phyloP scores from a whole-genome alignment of 2,888 invertebrate genomes.

The Ochropleura leucogaster region DNA sequence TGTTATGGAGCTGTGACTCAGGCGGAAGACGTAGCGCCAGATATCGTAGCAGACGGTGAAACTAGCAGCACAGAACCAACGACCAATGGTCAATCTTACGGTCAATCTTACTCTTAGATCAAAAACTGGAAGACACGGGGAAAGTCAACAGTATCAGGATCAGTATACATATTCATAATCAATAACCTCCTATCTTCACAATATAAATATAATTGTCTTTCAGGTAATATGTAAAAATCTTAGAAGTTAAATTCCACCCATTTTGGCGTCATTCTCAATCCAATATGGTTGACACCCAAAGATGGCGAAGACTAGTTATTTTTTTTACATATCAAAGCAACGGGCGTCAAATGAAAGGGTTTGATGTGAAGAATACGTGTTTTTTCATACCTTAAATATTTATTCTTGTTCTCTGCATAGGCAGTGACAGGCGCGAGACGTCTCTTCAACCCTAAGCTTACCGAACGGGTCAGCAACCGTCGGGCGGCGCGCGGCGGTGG shows the following conservation, averaged over 20 bases:
- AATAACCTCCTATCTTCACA: background rate
- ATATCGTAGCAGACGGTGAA: background rate
- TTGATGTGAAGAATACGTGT: background rate
- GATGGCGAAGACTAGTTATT: too few species aligned
- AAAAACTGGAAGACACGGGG: background rate
- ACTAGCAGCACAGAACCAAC: background rate
- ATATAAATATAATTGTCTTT: background rate
- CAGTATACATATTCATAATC: background rate
- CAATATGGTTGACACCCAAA: too few species aligned
- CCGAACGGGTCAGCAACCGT: conserved; percentile 74
- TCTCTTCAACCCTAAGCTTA: conserved; percentile 72
- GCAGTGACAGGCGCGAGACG: conserved; percentile 35
- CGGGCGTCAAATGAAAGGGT: too few species aligned
- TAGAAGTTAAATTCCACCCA: too few species aligned
- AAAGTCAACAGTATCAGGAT: background rate
- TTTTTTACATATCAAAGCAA: too few species aligned
- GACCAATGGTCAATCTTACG: background rate
- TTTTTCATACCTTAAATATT: background rate
- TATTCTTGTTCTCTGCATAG: background rate
- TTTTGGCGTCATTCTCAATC: too few species aligned
- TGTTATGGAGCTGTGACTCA: background rate
- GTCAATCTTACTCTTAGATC: background rate
- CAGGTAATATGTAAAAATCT: too few species aligned
- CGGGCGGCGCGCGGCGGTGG: conserved; percentile 62
- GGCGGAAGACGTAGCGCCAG: background rate